A percentile compares a stretch with the other conserved stretches of the same genome.
phyloP scores from a whole-genome alignment of 2,888 invertebrate species.

The Acanthosepion lycidas region DNA sequence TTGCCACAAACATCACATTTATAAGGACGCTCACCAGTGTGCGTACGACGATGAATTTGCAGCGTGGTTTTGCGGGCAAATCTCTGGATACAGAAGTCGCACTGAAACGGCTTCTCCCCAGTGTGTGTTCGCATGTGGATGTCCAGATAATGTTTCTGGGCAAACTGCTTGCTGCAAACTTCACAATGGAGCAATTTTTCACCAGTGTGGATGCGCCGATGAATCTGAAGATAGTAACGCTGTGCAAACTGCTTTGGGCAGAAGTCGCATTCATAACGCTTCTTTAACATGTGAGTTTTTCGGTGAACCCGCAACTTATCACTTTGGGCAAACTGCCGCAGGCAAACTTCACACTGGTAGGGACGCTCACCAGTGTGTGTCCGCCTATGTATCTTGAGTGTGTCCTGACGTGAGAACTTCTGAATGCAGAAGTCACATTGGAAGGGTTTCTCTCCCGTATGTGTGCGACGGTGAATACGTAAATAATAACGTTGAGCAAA shows the following conservation, averaged over 20 bases:
- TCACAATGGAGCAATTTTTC: constrained; percentile 40
- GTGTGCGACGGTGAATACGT: background rate
- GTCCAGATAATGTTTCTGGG: constrained; percentile 40
- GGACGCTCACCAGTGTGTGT: constrained; percentile 77
- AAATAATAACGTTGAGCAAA: constrained; percentile 5
- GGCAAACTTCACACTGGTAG: constrained; percentile 75
- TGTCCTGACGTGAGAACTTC: constrained; percentile 65
- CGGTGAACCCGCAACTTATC: constrained; percentile 15
- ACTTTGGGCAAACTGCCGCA: constrained; percentile 75
- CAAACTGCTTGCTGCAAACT: constrained; percentile 23
- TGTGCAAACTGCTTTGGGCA: constrained; percentile 43
- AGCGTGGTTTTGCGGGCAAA: constrained; percentile 34
- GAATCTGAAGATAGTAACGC: constrained; percentile 33
- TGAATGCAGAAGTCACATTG: background rate
- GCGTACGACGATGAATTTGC: background rate
- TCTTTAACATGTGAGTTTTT: constrained; percentile 39
- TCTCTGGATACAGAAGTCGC: constrained; percentile 38
- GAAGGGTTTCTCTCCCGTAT: constrained; percentile 24
- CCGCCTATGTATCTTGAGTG: constrained; percentile 67
- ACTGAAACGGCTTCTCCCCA: constrained; percentile 43
- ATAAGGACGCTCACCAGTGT: constrained; percentile 42
- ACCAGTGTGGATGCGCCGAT: constrained; percentile 42
- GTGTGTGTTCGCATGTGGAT: constrained; percentile 38
- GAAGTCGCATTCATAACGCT: constrained; percentile 41
- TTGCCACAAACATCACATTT: constrained; percentile 35